A percentile compares a stretch with the other conserved stretches of the same genome.
Evolutionary conservation across 2,113 vertebrate genomes (phyloP).

Genomic region (Lophius piscatorius): DNA sequence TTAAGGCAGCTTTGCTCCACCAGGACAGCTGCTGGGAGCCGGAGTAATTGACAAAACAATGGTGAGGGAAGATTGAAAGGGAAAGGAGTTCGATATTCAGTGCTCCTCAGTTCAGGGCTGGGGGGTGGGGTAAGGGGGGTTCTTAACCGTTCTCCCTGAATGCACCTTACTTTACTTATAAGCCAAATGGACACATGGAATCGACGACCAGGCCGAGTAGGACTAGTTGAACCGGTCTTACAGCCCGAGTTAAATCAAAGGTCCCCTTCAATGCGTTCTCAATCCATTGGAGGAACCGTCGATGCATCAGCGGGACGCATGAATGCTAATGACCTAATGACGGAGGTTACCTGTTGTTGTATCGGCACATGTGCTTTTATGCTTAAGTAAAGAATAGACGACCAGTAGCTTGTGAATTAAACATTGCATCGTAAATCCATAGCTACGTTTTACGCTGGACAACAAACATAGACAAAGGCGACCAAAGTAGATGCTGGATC

Average conservation of each 20-base stretch:
- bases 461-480: too few relatives aligned
- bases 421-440: too few relatives aligned
- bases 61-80: constrained; percentile 65
- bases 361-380: too few relatives aligned
- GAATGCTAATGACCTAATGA: constrained; percentile 52
- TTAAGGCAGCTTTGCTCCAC: constrained; percentile 22
- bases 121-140: constrained; percentile 50
- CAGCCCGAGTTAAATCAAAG: constrained; percentile 67
- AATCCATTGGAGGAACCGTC: constrained; percentile 46
- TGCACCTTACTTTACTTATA: constrained; percentile 40
- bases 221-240: constrained; percentile 56
- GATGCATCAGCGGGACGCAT: constrained; percentile 38
- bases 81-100: constrained; percentile 68
- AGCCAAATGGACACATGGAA: constrained; percentile 57
- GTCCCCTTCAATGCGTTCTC: constrained; percentile 56
- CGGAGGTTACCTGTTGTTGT: too few relatives aligned
- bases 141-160: constrained; percentile 58
- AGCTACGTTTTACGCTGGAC: too few relatives aligned
- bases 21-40: constrained; percentile 51
- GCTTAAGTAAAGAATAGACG: too few relatives aligned
- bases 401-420: too few relatives aligned
- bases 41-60: constrained; percentile 68
- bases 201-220: constrained; percentile 60
- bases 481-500: too few relatives aligned
- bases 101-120: constrained; percentile 34